These are phyloP conservation scores for Thermophis baileyi DNA, from an alignment of 2,113 vertebrate species.

Conservation along the genomic window DNA sequence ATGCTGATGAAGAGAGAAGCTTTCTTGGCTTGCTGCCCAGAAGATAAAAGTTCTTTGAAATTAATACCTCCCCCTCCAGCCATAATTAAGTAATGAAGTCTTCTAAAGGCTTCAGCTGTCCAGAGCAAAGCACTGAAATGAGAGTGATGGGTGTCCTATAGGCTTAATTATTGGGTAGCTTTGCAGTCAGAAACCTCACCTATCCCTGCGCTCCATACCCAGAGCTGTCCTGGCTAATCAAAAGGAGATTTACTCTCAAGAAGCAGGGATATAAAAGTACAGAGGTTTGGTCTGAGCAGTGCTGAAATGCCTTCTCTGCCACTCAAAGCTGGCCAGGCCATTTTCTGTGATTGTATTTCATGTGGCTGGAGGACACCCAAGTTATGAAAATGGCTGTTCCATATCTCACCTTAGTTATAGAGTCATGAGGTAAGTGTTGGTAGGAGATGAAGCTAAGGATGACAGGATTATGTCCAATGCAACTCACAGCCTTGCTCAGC, in stretches of 20 bases:
- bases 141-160: background rate
- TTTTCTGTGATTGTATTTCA: background rate
- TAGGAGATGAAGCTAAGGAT: background rate
- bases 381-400: background rate
- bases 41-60: background rate
- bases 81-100: background rate
- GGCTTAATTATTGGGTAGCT: background rate
- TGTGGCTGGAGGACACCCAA: background rate
- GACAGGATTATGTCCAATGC: too few species aligned
- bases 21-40: background rate
- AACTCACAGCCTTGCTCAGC: background rate
- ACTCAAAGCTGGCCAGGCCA: background rate
- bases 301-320: background rate
- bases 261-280: background rate
- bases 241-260: background rate
- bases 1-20: background rate
- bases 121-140: background rate
- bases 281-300: background rate
- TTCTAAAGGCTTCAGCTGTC: background rate
- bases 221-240: background rate
- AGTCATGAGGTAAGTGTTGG: too few species aligned
- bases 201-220: background rate
- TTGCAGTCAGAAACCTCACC: background rate
- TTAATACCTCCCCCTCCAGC: background rate
- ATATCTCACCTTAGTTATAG: too few species aligned